These are phyloP conservation scores for Naso thynnoides DNA, from an alignment of 2,797 vertebrate genomes.

Conservation along the genomic window DNA sequence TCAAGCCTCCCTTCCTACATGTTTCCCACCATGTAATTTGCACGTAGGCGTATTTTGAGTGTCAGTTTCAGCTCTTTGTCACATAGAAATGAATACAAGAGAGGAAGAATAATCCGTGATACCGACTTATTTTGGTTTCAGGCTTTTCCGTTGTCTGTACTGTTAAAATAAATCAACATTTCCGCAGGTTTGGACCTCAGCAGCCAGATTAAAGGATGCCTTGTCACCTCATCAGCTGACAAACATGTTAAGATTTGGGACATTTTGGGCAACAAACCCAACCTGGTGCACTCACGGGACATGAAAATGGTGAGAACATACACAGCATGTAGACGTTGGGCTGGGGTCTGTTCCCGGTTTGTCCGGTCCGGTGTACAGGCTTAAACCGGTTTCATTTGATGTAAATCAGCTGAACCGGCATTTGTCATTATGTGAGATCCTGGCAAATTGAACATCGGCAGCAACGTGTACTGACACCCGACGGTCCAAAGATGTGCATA, in stretches of 20 bases:
- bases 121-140: not conserved
- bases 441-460: too few species aligned
- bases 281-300: conserved; percentile 92
- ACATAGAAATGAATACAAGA: not conserved
- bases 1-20: not conserved
- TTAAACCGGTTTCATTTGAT: too few species aligned
- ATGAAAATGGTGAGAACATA: conserved; percentile 94
- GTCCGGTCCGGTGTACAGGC: not conserved
- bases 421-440: too few species aligned
- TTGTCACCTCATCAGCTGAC: conserved; percentile 95
- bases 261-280: conserved; percentile 93
- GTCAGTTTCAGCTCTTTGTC: not conserved
- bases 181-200: conserved; percentile 92
- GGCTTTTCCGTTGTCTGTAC: too few species aligned
- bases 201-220: conserved; percentile 95
- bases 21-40: not conserved
- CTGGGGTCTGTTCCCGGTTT: too few species aligned
- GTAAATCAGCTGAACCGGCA: too few species aligned
- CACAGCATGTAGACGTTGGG: not conserved
- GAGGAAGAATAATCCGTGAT: not conserved
- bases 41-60: not conserved
- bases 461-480: too few species aligned
- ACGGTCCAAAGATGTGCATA: too few species aligned
- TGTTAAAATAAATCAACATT: not conserved
- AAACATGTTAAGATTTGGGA: conserved; percentile 98